Percentiles rank a stretch among this genome's conserved stretches.
Evolutionary conservation across 2,797 vertebrate species (phyloP).

Genomic region (Sphenopsis melanotis): DNA sequence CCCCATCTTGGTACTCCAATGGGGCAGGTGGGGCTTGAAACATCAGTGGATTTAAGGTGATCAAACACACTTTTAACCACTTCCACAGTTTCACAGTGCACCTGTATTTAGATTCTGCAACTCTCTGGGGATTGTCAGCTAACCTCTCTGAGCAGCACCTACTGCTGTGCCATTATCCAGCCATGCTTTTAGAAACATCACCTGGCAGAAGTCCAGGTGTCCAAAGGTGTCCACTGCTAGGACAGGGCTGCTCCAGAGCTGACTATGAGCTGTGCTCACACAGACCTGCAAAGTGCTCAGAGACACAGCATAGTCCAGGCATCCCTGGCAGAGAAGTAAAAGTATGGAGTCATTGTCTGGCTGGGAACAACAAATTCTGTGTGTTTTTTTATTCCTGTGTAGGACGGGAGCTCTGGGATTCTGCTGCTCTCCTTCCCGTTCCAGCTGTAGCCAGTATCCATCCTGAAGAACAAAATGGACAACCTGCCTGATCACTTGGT

Average conservation of each 20-base stretch:
- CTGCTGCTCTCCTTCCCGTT: neutral
- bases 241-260: neutral
- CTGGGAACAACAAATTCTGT: neutral
- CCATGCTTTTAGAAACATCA: neutral
- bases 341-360: neutral
- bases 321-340: neutral
- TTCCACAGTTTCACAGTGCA: accelerated
- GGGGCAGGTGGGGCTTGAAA: neutral
- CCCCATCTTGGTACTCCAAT: accelerated
- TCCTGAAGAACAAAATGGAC: neutral
- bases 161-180: neutral
- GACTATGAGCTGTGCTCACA: neutral
- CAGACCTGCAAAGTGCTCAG: neutral
- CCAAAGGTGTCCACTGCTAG: neutral
- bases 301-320: neutral
- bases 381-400: neutral
- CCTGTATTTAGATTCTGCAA: neutral
- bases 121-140: neutral
- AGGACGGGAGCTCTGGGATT: neutral
- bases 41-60: neutral
- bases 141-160: neutral
- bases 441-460: neutral
- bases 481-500: neutral
- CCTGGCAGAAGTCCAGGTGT: neutral
- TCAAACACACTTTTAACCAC: neutral